Evolutionary conservation across 2,888 invertebrate species (phyloP).

Genomic region (Sinelater perroti): DNA sequence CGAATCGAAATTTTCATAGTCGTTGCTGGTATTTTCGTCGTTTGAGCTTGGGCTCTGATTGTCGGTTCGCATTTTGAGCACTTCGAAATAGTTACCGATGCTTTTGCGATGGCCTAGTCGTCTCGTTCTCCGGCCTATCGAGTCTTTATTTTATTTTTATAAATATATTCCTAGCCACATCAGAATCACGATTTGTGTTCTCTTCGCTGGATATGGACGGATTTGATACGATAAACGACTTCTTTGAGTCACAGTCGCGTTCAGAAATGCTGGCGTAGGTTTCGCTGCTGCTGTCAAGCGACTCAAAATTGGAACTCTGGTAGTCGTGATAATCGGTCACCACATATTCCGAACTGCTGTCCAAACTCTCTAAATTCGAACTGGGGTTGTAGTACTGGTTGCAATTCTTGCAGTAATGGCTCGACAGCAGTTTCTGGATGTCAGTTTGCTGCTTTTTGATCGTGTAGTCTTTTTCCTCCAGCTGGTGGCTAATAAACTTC

Average conservation of each 20-base stretch:
- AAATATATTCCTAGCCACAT: conserved; percentile 46
- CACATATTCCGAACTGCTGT: conserved; percentile 58
- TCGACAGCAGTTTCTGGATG: conserved; percentile 70
- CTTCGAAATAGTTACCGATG: conserved; percentile 59
- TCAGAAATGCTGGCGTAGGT: conserved; percentile 57
- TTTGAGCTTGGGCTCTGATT: conserved; percentile 61
- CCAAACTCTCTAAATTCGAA: conserved; percentile 55
- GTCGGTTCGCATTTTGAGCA: conserved; percentile 58
- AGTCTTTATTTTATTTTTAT: conserved; percentile 54
- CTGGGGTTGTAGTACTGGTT: conserved; percentile 54
- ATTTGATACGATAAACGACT: conserved; percentile 38
- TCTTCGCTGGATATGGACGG: conserved; percentile 43
- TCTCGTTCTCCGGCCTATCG: conserved; percentile 49
- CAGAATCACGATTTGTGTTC: conserved; percentile 42
- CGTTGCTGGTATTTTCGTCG: conserved; percentile 66
- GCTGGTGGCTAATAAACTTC: conserved; percentile 72
- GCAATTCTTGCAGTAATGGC: conserved; percentile 60
- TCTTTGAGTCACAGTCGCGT: conserved; percentile 50
- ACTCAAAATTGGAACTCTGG: conserved; percentile 58
- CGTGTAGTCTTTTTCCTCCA: conserved; percentile 76
- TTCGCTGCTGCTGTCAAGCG: conserved; percentile 59
- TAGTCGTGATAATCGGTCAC: conserved; percentile 56
- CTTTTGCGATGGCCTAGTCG: conserved; percentile 55
- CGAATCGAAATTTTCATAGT: conserved; percentile 57
- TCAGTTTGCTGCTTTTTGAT: conserved; percentile 76